phyloP scores from a whole-genome alignment of 2,113 vertebrate genomes.

The Antechinus flavipes region DNA sequence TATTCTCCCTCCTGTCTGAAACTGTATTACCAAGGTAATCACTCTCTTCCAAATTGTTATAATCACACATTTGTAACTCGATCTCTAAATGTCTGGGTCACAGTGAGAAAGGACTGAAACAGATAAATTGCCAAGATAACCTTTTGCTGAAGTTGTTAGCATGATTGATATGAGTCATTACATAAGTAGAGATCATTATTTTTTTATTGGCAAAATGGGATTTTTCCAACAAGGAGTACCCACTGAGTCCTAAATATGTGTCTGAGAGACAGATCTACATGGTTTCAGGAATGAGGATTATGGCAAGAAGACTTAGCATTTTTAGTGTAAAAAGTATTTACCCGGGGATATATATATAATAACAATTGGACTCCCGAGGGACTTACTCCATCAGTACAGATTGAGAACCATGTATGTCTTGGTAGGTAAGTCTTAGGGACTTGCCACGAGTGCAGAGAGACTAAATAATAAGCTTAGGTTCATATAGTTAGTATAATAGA shows the following conservation, averaged over 20 bases:
- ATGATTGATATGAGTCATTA: constrained; percentile 69
- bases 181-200: constrained; percentile 69
- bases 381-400: neutral
- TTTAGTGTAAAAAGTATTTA: neutral
- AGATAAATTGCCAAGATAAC: constrained; percentile 72
- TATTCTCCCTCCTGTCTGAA: neutral
- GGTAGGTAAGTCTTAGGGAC: neutral
- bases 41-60: constrained; percentile 45
- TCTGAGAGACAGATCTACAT: neutral
- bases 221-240: constrained; percentile 55
- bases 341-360: neutral
- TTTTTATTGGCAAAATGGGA: constrained; percentile 72
- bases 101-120: constrained; percentile 30
- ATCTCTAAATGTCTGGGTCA: constrained; percentile 63
- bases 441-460: neutral
- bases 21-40: neutral
- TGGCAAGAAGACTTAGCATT: neutral
- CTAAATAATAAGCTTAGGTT: no score
- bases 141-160: constrained; percentile 76
- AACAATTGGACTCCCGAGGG: neutral
- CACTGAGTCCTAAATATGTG: constrained; percentile 12
- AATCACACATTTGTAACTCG: constrained; percentile 46
- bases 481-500: neutral
- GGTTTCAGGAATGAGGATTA: neutral
- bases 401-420: neutral